These are phyloP conservation scores for Cloeon dipterum DNA, from an alignment of 2,888 invertebrate genomes.

Conservation along the genomic window DNA sequence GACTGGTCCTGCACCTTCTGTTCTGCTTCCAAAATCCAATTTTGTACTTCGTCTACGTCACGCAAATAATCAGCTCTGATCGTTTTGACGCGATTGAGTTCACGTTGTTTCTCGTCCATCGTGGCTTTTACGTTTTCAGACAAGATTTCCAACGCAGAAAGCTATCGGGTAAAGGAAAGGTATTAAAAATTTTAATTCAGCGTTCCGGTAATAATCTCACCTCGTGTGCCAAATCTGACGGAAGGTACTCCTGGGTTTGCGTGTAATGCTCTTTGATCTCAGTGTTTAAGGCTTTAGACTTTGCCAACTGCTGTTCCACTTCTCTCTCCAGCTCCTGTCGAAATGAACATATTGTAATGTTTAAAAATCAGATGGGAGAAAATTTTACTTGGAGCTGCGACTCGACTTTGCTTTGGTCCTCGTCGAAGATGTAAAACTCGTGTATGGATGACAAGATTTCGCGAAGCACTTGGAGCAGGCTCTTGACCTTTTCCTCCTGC, in stretches of 20 bases:
- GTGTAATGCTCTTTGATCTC: constrained; percentile 34
- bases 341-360: background rate
- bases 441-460: constrained; percentile 38
- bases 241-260: constrained; percentile 32
- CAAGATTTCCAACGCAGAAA: constrained; percentile 59
- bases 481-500: constrained; percentile 42
- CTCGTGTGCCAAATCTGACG: constrained; percentile 50
- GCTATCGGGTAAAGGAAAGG: constrained; percentile 18
- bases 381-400: constrained; percentile 24
- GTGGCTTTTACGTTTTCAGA: constrained; percentile 53
- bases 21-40: constrained; percentile 67
- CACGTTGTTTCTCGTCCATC: constrained; percentile 73
- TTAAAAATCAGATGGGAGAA: background rate
- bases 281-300: constrained; percentile 21
- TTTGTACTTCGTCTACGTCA: constrained; percentile 58
- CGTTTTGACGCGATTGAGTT: constrained; percentile 66
- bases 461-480: constrained; percentile 41
- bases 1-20: constrained; percentile 60
- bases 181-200: background rate
- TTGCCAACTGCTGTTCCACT: constrained; percentile 29
- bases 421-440: constrained; percentile 54
- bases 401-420: constrained; percentile 39
- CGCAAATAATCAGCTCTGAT: constrained; percentile 54
- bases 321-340: constrained; percentile 24
- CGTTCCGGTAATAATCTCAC: too few relatives aligned